Evolutionary conservation across 2,888 invertebrate genomes (phyloP).

Genomic region (Ceramica pisi): DNA sequence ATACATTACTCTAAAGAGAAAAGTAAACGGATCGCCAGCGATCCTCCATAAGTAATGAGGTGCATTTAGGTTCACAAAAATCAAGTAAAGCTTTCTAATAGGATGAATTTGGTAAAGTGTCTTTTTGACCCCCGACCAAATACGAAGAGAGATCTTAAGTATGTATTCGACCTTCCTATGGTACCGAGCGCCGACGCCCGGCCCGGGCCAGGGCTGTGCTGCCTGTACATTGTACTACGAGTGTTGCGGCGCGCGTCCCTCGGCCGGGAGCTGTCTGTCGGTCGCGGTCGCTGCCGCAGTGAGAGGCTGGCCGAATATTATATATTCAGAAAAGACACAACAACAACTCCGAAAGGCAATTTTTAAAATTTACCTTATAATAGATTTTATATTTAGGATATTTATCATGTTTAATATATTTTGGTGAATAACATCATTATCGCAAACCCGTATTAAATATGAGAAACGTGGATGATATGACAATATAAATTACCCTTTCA

Average conservation of each 20-base stretch:
- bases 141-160: slow-evolving; percentile 61
- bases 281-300: slow-evolving; percentile 65
- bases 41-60: slow-evolving; percentile 87
- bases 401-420: slow-evolving; percentile 88
- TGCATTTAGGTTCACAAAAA: slow-evolving; percentile 85
- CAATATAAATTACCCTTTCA: slow-evolving; percentile 91
- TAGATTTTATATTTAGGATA: slow-evolving; percentile 88
- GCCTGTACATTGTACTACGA: slow-evolving; percentile 31
- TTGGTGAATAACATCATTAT: slow-evolving; percentile 91
- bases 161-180: slow-evolving; percentile 55
- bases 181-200: slow-evolving; percentile 23
- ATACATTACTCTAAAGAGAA: slow-evolving; percentile 88
- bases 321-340: slow-evolving; percentile 88
- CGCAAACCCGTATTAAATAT: slow-evolving; percentile 91
- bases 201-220: slow-evolving; percentile 21
- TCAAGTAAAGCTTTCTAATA: slow-evolving; percentile 84
- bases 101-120: slow-evolving; percentile 80
- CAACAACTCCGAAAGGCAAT: slow-evolving; percentile 88
- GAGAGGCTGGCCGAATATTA: slow-evolving; percentile 86
- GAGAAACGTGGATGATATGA: slow-evolving; percentile 91
- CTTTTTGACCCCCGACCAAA: slow-evolving; percentile 72
- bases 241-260: slow-evolving; percentile 37
- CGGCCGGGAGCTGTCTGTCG: slow-evolving; percentile 53
- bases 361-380: slow-evolving; percentile 89
- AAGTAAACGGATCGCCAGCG: slow-evolving; percentile 89